phyloP scores from a whole-genome alignment of 2,888 invertebrate genomes.

The Eristalis intricaria region DNA sequence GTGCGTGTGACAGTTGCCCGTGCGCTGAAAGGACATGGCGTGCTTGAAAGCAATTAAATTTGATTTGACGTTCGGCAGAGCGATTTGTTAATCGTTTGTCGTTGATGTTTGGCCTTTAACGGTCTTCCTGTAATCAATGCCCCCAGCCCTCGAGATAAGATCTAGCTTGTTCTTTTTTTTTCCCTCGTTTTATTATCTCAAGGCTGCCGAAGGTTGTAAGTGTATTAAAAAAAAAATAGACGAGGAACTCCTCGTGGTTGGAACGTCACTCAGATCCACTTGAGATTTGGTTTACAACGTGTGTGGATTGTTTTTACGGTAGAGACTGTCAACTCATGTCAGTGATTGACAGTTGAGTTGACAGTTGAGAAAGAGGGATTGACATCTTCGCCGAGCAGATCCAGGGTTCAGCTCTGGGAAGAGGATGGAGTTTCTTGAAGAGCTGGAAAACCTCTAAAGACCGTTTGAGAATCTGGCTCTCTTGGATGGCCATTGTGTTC shows the following conservation, averaged over 20 bases:
- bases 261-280: not conserved
- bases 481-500: too few species aligned
- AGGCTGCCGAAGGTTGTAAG: not conserved
- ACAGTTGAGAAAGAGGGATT: too few species aligned
- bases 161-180: not conserved
- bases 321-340: too few species aligned
- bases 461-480: too few species aligned
- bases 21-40: not conserved
- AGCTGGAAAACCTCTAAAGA: too few species aligned
- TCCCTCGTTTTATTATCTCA: not conserved
- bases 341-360: too few species aligned
- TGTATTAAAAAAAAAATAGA: not conserved
- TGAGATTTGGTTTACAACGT: not conserved
- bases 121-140: not conserved
- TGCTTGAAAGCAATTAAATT: not conserved
- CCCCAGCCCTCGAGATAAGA: not conserved
- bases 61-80: not conserved
- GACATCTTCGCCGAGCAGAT: too few species aligned
- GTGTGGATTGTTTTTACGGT: too few species aligned
- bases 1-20: not conserved
- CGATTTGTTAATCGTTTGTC: not conserved
- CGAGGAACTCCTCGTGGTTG: too few species aligned
- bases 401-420: too few species aligned
- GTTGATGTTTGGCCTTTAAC: not conserved
- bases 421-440: too few species aligned